phyloP scores from a whole-genome alignment of 1,140 invertebrate genomes.

The Chlorops oryzae region DNA sequence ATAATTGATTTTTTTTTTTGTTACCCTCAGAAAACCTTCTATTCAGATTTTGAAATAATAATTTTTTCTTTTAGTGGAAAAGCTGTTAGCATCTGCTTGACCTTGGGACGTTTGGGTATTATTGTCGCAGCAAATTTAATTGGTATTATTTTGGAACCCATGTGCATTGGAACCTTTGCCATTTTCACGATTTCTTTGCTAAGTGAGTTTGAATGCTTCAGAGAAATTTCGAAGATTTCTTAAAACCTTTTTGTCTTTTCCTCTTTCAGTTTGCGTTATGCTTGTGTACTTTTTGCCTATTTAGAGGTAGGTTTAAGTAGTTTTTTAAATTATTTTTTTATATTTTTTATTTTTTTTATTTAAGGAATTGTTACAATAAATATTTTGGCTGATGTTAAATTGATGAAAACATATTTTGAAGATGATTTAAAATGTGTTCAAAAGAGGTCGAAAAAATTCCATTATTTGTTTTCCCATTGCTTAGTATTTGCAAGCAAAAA shows the following conservation, averaged over 20 bases:
- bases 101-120: conserved; percentile 54
- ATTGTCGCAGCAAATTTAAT: conserved; percentile 54
- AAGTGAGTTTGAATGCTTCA: conserved; percentile 17
- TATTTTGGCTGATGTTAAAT: no score
- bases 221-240: not conserved
- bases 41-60: conserved; percentile 8
- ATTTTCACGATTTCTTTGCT: conserved; percentile 29
- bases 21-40: no score
- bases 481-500: no score
- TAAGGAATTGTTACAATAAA: no score
- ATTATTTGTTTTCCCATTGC: no score
- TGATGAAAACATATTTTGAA: no score
- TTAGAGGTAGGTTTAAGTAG: no score
- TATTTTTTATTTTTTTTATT: no score
- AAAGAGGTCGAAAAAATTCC: no score
- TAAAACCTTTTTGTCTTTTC: not conserved
- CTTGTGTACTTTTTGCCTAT: conserved; percentile 32
- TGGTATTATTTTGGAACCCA: conserved; percentile 51
- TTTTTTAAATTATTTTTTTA: no score
- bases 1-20: not conserved
- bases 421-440: no score
- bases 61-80: conserved; percentile 48
- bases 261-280: conserved; percentile 28
- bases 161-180: conserved; percentile 51
- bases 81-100: conserved; percentile 55